A percentile compares a stretch with the other conserved stretches of the same genome.
Evolutionary conservation across 2,113 vertebrate genomes (phyloP).

Genomic region (Larimichthys crocea): DNA sequence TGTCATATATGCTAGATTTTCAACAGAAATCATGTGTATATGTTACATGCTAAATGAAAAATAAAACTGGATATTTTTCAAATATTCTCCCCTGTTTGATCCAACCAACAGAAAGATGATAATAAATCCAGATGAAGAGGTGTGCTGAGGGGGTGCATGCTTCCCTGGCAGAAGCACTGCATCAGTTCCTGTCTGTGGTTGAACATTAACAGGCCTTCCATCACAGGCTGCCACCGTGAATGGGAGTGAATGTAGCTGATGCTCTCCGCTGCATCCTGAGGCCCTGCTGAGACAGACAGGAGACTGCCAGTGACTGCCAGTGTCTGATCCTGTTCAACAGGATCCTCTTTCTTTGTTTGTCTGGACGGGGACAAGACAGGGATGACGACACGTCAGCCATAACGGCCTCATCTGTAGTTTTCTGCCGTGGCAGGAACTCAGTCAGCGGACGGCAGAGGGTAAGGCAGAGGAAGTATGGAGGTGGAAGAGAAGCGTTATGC

Average conservation of each 20-base stretch:
- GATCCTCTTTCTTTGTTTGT: conserved; percentile 68
- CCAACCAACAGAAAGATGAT: not conserved
- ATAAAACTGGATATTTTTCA: not conserved
- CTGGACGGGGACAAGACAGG: conserved; percentile 65
- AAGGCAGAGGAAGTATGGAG: conserved; percentile 40
- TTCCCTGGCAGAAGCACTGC: conserved; percentile 44
- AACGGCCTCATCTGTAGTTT: conserved; percentile 73
- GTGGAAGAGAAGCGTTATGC: not conserved
- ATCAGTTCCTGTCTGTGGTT: conserved; percentile 75
- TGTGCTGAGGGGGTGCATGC: not conserved
- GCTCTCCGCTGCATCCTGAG: conserved; percentile 66
- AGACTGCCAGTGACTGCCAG: conserved; percentile 41
- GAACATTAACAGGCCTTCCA: conserved; percentile 74
- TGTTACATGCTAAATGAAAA: not conserved
- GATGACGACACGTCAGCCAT: conserved; percentile 61
- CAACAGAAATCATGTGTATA: not conserved
- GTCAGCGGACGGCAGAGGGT: conserved; percentile 51
- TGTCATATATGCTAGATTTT: not conserved
- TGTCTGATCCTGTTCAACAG: conserved; percentile 51
- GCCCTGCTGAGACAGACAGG: conserved; percentile 70
- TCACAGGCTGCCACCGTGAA: conserved; percentile 55
- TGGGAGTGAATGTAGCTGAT: conserved; percentile 49
- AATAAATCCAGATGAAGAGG: not conserved
- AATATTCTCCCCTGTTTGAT: not conserved
- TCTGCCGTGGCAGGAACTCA: conserved; percentile 56